phyloP scores from a whole-genome alignment of 2,797 vertebrate species.

The Brachyalestes nurse region DNA sequence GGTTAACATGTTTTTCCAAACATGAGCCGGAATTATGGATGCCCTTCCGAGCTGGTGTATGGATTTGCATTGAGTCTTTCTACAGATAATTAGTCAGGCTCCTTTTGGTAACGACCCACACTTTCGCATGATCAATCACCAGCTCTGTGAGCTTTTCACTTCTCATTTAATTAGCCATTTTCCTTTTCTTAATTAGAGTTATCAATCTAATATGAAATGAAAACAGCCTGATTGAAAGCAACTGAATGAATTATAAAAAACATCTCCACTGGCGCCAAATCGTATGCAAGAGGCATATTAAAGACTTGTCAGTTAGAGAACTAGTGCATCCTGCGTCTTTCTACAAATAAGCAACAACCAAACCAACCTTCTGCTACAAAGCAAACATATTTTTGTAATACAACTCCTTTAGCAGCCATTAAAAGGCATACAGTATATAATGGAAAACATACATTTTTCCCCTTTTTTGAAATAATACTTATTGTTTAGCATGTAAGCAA shows the following conservation, averaged over 20 bases:
- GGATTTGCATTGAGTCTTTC: constrained; percentile 35
- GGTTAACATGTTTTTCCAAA: constrained; percentile 35
- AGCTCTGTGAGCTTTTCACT: constrained; percentile 27
- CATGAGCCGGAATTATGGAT: constrained; percentile 35
- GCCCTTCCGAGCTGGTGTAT: constrained; percentile 36
- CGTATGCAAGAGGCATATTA: constrained; percentile 28
- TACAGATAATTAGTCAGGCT: constrained; percentile 47
- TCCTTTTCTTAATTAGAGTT: constrained; percentile 57
- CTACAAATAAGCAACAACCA: not conserved
- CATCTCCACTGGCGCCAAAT: constrained; percentile 34
- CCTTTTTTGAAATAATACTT: too few species aligned
- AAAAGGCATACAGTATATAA: not conserved
- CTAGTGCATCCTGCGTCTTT: not conserved
- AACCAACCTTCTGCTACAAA: not conserved
- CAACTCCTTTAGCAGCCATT: not conserved
- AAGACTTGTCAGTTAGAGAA: constrained; percentile 19
- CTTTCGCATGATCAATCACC: constrained; percentile 47
- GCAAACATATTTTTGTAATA: not conserved
- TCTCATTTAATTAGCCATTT: constrained; percentile 56
- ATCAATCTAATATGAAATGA: constrained; percentile 56
- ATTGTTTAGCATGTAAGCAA: too few species aligned
- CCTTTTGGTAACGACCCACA: constrained; percentile 41
- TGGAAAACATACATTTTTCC: too few species aligned
- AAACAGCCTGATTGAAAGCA: constrained; percentile 49
- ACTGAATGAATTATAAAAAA: constrained; percentile 38